Conservation (phyloP, 2,113 vertebrate species). For the Coracopsis vasa region DNA sequence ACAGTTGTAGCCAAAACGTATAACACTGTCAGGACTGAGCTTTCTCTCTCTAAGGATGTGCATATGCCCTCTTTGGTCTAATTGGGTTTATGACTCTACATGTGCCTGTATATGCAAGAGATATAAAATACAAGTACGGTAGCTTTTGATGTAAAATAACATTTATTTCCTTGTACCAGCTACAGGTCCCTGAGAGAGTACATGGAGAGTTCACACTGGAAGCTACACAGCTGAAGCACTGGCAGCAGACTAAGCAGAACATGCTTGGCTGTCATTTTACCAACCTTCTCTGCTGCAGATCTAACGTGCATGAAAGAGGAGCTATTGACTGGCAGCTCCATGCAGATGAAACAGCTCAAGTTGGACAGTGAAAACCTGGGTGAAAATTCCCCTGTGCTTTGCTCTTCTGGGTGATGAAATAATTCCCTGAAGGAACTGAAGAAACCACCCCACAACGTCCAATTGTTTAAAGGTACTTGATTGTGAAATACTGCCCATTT, state of each 20-base stretch:
- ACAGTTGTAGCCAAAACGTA: slow-evolving; percentile 11
- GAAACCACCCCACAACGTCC: not conserved
- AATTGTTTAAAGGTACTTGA: not conserved
- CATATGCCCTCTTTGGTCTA: slow-evolving; percentile 4
- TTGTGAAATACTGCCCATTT: not conserved
- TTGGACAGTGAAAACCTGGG: not conserved
- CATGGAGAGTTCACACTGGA: not conserved
- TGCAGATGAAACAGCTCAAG: not conserved
- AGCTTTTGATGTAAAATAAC: slow-evolving; percentile 20
- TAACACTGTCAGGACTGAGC: slow-evolving; percentile 20
- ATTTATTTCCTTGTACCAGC: slow-evolving; percentile 19
- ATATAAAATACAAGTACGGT: not conserved
- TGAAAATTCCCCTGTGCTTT: not conserved
- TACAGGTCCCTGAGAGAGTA: not conserved
- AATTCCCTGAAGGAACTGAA: not conserved
- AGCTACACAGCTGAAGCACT: not conserved
- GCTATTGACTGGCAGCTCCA: not conserved
- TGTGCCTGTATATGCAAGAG: not conserved
- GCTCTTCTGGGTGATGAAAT: not conserved
- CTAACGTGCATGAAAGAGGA: not conserved
- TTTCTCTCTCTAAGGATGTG: slow-evolving; percentile 3
- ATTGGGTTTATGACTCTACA: not conserved
- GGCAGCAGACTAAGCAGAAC: not conserved
- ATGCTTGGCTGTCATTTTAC: not conserved
- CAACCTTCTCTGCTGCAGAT: not conserved